Evolutionary conservation across 2,797 vertebrate genomes (phyloP).

Genomic region (Melopsittacus undulatus): DNA sequence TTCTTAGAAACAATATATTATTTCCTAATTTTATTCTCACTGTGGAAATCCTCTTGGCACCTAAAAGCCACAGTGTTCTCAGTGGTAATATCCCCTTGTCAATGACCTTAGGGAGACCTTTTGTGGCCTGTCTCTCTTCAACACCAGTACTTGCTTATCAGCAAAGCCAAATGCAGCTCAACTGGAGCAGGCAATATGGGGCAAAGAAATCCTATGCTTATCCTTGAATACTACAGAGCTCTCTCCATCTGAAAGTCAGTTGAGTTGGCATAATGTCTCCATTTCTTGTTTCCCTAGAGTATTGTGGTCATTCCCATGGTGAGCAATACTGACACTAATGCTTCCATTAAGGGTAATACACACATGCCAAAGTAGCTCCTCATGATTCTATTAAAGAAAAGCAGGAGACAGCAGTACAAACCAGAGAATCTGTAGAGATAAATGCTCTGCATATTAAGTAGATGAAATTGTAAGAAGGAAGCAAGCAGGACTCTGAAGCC

Average conservation of each 20-base stretch:
- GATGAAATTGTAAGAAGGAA: neutral
- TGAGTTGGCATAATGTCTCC: neutral
- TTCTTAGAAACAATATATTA: constrained; percentile 4
- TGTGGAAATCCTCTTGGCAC: neutral
- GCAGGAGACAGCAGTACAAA: neutral
- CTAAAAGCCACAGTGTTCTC: neutral
- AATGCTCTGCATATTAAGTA: neutral
- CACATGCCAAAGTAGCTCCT: neutral
- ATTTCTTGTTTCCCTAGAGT: neutral
- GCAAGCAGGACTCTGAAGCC: neutral
- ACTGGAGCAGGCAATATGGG: neutral
- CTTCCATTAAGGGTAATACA: neutral
- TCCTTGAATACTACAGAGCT: neutral
- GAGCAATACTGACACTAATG: neutral
- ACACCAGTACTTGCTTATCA: constrained; percentile 33
- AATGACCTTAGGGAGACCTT: neutral
- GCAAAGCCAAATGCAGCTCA: constrained; percentile 22
- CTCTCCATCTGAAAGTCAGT: neutral
- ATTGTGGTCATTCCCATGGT: neutral
- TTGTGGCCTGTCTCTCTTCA: neutral
- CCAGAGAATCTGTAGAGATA: neutral
- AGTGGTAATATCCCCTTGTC: neutral
- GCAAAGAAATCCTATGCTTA: constrained; percentile 36
- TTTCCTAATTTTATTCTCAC: constrained; percentile 1
- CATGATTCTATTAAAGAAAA: neutral